These are phyloP conservation scores for Lasioglossum morio DNA, from an alignment of 2,888 invertebrate species.

Conservation along the genomic window DNA sequence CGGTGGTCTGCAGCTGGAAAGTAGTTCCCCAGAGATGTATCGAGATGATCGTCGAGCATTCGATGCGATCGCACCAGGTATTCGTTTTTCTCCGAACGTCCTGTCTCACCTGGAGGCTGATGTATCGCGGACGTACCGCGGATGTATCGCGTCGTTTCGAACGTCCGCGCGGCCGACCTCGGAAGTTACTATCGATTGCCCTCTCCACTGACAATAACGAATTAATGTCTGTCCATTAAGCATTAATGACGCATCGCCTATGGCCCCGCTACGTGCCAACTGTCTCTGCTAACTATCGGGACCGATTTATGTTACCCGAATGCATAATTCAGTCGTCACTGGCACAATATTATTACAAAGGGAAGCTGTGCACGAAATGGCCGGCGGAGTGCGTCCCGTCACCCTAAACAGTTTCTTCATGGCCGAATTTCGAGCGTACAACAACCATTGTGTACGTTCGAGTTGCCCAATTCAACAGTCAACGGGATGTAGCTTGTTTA, in stretches of 20 bases:
- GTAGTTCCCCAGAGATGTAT: neutral
- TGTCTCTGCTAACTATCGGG: constrained; percentile 61
- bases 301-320: constrained; percentile 62
- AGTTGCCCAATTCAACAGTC: neutral
- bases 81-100: constrained; percentile 24
- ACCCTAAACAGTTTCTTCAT: neutral
- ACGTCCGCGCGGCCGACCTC: neutral
- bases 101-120: neutral
- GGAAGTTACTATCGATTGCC: constrained; percentile 52
- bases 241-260: constrained; percentile 67
- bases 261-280: constrained; percentile 53
- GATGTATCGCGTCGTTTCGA: neutral
- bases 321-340: constrained; percentile 61
- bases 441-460: neutral
- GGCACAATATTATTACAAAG: constrained; percentile 43
- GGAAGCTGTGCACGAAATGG: constrained; percentile 17
- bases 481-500: no score
- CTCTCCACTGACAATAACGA: constrained; percentile 63
- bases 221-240: constrained; percentile 69
- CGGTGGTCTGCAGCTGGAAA: neutral
- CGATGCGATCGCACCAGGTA: neutral
- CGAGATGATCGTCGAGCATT: neutral
- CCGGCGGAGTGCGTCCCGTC: neutral
- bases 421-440: neutral
- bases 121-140: neutral